These are phyloP conservation scores for Cylindroiulus punctatus DNA, from an alignment of 2,888 invertebrate genomes.

Conservation along the genomic window DNA sequence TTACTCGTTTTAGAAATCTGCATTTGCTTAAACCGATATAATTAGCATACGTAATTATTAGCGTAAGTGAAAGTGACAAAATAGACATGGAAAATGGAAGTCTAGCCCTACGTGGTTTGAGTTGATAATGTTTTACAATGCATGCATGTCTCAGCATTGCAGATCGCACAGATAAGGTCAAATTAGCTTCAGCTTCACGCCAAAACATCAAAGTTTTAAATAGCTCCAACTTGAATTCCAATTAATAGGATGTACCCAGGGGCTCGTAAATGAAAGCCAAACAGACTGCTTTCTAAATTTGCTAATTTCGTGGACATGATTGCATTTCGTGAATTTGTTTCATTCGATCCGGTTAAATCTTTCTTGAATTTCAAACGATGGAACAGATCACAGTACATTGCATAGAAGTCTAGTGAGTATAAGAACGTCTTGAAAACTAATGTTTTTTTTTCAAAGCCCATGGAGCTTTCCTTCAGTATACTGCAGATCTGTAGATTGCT, in stretches of 20 bases:
- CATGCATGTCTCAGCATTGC: not conserved
- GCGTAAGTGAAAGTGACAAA: not conserved
- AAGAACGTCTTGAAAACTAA: no score
- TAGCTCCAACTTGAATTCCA: not conserved
- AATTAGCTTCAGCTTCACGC: not conserved
- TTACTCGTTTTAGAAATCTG: not conserved
- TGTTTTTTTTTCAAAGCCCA: no score
- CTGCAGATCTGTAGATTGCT: no score
- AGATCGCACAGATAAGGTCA: not conserved
- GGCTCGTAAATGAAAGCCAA: not conserved
- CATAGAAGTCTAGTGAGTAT: no score
- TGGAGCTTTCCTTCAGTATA: no score
- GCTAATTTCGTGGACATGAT: not conserved
- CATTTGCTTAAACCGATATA: not conserved
- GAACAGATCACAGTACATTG: no score
- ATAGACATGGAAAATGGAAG: not conserved
- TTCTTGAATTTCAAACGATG: no score
- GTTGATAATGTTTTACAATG: not conserved
- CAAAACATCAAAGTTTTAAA: not conserved
- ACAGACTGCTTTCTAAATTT: not conserved
- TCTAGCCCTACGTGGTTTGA: not conserved
- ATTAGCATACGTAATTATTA: not conserved
- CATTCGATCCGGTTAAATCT: no score
- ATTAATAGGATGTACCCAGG: not conserved
- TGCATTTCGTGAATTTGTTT: no score